Conservation (phyloP, 2,888 invertebrate species). For the Griposia aprilina region DNA sequence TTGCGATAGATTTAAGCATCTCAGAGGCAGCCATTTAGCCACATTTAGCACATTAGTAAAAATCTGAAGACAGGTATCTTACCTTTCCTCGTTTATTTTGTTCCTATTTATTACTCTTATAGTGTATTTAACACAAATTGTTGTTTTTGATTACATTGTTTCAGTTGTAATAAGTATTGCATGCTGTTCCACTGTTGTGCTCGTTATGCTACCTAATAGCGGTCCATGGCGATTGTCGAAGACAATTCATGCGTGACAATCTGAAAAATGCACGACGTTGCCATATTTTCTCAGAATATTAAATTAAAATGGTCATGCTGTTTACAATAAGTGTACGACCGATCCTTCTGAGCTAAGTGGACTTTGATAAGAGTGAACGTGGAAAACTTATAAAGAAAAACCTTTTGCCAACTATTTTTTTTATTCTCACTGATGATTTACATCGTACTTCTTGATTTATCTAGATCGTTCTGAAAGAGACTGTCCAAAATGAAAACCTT, state of each 20-base stretch:
- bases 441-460: constrained; percentile 26
- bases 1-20: neutral
- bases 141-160: constrained; percentile 15
- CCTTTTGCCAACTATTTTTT: neutral
- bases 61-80: neutral
- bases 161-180: constrained; percentile 28
- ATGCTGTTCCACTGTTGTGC: constrained; percentile 14
- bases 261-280: constrained; percentile 28
- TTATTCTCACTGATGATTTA: neutral
- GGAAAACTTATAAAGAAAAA: neutral
- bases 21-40: too few species aligned
- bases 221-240: constrained; percentile 32
- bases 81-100: neutral
- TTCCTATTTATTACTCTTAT: neutral
- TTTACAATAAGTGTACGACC: constrained; percentile 13
- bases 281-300: constrained; percentile 41
- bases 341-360: neutral
- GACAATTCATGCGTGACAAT: constrained; percentile 54
- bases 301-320: constrained; percentile 25
- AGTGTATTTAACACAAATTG: neutral
- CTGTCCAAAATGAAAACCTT: constrained; percentile 26
- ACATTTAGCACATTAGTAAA: neutral
- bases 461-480: constrained; percentile 10
- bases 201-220: constrained; percentile 30
- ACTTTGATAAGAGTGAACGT: neutral